phyloP scores from a whole-genome alignment of 2,888 invertebrate species.

The Synanthedon vespiformis region DNA sequence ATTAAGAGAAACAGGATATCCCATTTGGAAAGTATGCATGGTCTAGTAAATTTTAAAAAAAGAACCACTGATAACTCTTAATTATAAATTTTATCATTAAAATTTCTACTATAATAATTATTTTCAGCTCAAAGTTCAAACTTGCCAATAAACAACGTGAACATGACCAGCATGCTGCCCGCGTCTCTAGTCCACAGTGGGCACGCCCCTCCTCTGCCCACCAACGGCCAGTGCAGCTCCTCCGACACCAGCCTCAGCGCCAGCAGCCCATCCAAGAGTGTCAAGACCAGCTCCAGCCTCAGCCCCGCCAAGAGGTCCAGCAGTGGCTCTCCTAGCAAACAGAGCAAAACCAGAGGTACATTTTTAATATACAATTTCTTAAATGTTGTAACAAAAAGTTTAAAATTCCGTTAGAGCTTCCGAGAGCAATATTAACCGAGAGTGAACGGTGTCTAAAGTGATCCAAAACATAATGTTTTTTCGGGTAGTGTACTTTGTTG shows the following conservation, averaged over 20 bases:
- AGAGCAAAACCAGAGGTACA: conserved; percentile 82
- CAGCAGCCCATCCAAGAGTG: conserved; percentile 87
- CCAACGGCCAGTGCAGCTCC: conserved; percentile 61
- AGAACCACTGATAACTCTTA: no score
- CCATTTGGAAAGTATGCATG: no score
- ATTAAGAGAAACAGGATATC: no score
- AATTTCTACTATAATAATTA: not conserved
- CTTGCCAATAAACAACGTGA: conserved; percentile 52
- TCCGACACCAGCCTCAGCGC: conserved; percentile 74
- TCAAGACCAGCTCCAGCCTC: conserved; percentile 86
- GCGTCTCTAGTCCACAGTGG: conserved; percentile 41
- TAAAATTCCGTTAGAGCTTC: no score
- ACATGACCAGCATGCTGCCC: conserved; percentile 40
- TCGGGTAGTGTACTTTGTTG: no score
- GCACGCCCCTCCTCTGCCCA: conserved; percentile 40
- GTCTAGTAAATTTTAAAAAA: no score
- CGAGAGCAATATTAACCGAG: no score
- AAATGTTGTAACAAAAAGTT: no score
- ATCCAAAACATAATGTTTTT: no score
- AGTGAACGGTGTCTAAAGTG: no score
- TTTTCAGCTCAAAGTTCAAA: conserved; percentile 30
- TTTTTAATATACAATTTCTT: no score
- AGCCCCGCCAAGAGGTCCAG: conserved; percentile 87
- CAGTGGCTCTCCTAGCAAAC: conserved; percentile 84
- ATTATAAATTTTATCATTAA: not conserved